Conservation (phyloP, 2,113 vertebrate species). For the Chascanopsetta lugubris region DNA sequence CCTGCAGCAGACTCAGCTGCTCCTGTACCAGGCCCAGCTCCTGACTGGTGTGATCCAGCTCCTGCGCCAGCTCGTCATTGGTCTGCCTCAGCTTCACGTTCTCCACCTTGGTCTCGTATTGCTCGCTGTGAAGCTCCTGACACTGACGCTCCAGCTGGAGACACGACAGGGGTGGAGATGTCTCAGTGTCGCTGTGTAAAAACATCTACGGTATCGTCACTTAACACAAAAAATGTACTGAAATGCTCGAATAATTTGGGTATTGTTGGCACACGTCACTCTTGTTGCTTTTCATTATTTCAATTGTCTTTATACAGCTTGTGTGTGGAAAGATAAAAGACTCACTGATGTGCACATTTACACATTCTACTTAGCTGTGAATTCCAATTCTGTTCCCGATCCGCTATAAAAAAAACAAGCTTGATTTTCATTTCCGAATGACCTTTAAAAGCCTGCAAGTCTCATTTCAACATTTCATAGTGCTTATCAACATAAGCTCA, state of each 20-base stretch:
- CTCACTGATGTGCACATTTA: background rate
- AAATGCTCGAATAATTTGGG: too few species aligned
- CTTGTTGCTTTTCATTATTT: too few species aligned
- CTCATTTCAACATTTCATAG: background rate
- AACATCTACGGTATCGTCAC: too few species aligned
- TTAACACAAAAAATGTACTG: too few species aligned
- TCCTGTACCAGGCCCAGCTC: constrained; percentile 85
- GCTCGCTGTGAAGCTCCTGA: constrained; percentile 85
- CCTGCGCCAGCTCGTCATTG: constrained; percentile 86
- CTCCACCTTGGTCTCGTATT: constrained; percentile 86
- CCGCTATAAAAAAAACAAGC: too few species aligned
- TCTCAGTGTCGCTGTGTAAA: background rate
- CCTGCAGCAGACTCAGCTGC: constrained; percentile 86
- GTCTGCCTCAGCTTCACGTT: constrained; percentile 89
- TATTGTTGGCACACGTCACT: too few species aligned
- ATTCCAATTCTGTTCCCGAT: too few species aligned
- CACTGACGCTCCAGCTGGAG: constrained; percentile 88
- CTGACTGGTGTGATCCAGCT: constrained; percentile 83
- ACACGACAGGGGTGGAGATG: background rate
- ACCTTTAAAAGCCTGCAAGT: background rate
- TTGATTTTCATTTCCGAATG: background rate
- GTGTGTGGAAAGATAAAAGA: background rate
- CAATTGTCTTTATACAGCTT: too few species aligned
- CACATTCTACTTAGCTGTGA: too few species aligned
- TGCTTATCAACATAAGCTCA: background rate